phyloP scores from a whole-genome alignment of 2,888 invertebrate species.

The Myopa tessellatipennis region DNA sequence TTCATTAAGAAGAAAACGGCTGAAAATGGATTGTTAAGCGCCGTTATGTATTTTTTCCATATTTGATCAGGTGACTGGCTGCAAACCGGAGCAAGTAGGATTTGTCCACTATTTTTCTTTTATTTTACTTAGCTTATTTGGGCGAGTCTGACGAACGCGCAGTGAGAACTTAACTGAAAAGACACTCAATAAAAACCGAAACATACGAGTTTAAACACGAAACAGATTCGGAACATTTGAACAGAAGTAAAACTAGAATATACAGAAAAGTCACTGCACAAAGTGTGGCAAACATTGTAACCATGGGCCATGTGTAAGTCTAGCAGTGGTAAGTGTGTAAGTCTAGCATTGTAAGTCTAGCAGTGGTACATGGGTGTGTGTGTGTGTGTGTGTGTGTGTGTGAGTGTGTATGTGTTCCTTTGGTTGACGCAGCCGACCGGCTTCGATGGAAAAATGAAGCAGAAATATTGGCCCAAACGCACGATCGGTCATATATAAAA shows the following conservation, averaged over 20 bases:
- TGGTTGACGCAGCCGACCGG: conserved; percentile 7
- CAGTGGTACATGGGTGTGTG: background rate
- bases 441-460: conserved; percentile 7
- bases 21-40: too few relatives aligned
- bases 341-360: background rate
- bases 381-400: background rate
- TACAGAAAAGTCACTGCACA: conserved; percentile 6
- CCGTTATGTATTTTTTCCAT: too few relatives aligned
- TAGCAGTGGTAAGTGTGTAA: background rate
- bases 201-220: background rate
- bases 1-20: too few relatives aligned
- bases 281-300: conserved; percentile 5
- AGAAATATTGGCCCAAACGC: conserved; percentile 19
- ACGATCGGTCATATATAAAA: conserved; percentile 57
- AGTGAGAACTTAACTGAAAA: background rate
- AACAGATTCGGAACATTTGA: background rate
- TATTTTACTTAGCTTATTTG: too few relatives aligned
- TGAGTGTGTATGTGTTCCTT: background rate
- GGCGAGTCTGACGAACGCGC: too few relatives aligned
- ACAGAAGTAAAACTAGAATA: background rate
- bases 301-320: conserved; percentile 1
- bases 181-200: conserved; percentile 12
- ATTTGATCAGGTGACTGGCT: too few relatives aligned
- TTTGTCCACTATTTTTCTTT: too few relatives aligned
- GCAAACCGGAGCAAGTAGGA: too few relatives aligned